Conservation (phyloP, 2,113 vertebrate species). For the Nanger granti region DNA sequence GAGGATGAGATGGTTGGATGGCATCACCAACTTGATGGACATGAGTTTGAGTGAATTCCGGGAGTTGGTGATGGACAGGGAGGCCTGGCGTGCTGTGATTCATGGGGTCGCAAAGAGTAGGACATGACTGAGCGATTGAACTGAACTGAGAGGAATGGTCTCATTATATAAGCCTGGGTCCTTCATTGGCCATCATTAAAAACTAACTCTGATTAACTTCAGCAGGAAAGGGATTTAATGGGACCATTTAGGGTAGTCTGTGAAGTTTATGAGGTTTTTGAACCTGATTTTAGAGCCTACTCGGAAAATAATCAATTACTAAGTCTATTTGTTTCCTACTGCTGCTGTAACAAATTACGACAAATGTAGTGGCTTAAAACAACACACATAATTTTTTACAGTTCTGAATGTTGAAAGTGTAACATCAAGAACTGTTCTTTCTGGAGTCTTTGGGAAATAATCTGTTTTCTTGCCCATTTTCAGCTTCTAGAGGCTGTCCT, state of each 20-base stretch:
- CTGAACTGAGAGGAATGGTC: background rate
- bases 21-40: no score
- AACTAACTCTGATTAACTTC: background rate
- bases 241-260: background rate
- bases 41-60: no score
- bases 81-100: rapidly evolving
- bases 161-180: background rate
- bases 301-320: background rate
- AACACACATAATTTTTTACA: background rate
- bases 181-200: background rate
- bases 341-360: background rate
- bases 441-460: background rate
- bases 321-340: background rate
- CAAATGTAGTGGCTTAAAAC: background rate
- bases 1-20: no score
- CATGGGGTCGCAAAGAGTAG: rapidly evolving
- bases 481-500: background rate
- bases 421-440: background rate
- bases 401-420: background rate
- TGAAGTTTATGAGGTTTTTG: background rate
- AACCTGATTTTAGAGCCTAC: background rate
- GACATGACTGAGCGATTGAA: no score
- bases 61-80: no score
- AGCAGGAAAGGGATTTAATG: background rate
- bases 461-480: background rate